Evolutionary conservation across 2,797 vertebrate species (phyloP).

Genomic region (Micrastur ruficollis): DNA sequence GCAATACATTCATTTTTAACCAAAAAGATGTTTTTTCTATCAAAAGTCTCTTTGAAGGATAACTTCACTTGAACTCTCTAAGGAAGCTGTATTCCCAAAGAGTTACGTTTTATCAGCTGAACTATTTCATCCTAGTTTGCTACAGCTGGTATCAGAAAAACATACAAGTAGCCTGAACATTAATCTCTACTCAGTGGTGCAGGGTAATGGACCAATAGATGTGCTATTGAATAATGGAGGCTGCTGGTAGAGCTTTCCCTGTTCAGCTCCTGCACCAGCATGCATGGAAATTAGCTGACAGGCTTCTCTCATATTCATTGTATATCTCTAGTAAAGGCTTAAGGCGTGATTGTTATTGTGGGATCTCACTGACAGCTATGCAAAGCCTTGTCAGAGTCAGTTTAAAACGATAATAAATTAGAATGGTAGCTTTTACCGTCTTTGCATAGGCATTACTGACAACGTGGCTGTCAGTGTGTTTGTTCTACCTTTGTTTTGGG

Average conservation of each 20-base stretch:
- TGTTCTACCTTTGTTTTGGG: not conserved
- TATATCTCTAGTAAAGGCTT: not conserved
- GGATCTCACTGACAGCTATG: not conserved
- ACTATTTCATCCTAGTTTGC: not conserved
- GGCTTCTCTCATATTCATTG: not conserved
- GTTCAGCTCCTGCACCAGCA: not conserved
- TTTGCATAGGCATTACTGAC: not conserved
- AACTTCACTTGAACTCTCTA: not conserved
- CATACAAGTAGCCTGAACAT: not conserved
- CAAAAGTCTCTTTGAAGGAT: not conserved
- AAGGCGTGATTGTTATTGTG: not conserved
- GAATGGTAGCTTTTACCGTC: not conserved
- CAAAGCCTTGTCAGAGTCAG: not conserved
- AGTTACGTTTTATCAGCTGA: not conserved
- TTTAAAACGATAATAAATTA: not conserved
- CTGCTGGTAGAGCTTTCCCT: not conserved
- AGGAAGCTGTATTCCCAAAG: not conserved
- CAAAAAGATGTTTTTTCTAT: not conserved
- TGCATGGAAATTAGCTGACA: not conserved
- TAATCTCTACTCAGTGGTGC: not conserved
- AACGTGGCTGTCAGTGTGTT: not conserved
- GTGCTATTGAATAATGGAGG: not conserved
- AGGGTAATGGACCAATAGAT: not conserved
- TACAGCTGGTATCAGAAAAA: not conserved
- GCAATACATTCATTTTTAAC: not conserved